A percentile compares a stretch with the other conserved stretches of the same genome.
These are phyloP conservation scores for Parazoanthus swiftii DNA, from an alignment of 92 coral and sea anemone genomes.

Conservation along the genomic window DNA sequence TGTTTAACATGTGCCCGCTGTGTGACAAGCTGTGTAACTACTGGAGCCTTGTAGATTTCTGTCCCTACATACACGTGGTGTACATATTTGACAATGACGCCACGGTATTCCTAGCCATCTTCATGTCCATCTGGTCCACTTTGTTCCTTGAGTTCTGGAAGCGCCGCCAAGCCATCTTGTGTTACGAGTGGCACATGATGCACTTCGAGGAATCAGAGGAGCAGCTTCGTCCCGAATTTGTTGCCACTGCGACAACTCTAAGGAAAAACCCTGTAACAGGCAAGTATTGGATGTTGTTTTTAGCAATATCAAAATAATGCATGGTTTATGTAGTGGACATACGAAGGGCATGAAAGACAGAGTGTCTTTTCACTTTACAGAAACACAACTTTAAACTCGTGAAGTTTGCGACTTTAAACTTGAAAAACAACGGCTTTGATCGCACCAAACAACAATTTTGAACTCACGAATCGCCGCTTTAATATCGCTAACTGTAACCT, in stretches of 20 bases:
- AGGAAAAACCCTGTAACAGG: constrained; percentile 67
- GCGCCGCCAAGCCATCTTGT: constrained; percentile 87
- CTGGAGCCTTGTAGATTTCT: constrained; percentile 79
- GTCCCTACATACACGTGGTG: constrained; percentile 74
- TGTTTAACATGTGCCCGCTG: constrained; percentile 45
- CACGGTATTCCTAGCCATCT: constrained; percentile 82
- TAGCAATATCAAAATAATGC: not conserved
- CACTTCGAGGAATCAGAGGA: constrained; percentile 94
- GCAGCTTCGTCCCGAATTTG: constrained; percentile 90
- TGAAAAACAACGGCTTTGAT: not conserved
- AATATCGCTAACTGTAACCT: no score
- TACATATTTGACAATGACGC: constrained; percentile 88
- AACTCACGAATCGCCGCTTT: no score
- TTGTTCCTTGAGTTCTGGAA: constrained; percentile 98
- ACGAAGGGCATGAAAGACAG: no score
- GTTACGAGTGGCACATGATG: constrained; percentile 94
- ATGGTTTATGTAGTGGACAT: no score
- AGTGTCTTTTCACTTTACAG: not conserved
- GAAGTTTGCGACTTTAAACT: not conserved
- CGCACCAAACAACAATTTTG: not conserved
- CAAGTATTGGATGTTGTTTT: constrained; percentile 19
- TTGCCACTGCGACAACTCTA: constrained; percentile 79
- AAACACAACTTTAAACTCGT: not conserved
- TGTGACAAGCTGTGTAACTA: constrained; percentile 46
- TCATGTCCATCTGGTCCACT: constrained; percentile 99